Percentiles rank a stretch among this genome's conserved stretches.
phyloP scores from a whole-genome alignment of 2,888 invertebrate species.

The Galeruca laticollis region DNA sequence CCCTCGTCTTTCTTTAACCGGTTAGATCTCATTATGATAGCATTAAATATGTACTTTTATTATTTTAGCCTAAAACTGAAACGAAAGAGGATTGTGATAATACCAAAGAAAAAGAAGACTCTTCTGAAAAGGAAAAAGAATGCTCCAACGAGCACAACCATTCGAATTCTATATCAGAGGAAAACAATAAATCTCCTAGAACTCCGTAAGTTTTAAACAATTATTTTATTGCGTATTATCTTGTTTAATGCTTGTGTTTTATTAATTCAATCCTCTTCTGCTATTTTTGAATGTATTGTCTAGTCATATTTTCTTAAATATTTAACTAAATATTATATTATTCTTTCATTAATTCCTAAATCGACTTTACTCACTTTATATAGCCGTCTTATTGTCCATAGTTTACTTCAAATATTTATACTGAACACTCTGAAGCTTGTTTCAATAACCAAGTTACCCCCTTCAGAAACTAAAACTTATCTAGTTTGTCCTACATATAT shows the following conservation, averaged over 20 bases:
- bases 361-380: too few species aligned
- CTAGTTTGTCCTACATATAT: too few species aligned
- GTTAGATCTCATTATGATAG: neutral
- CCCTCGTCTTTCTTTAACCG: too few species aligned
- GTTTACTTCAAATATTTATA: too few species aligned
- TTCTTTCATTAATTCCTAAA: too few species aligned
- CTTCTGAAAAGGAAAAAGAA: slow-evolving; percentile 63
- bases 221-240: neutral
- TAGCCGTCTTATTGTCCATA: too few species aligned
- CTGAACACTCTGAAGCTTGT: too few species aligned
- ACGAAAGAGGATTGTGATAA: slow-evolving; percentile 63
- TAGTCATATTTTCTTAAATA: slow-evolving; percentile 5
- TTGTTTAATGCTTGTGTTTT: too few species aligned
- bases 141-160: slow-evolving; percentile 53
- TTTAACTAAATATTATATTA: too few species aligned
- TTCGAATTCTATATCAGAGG: slow-evolving; percentile 60
- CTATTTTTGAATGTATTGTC: neutral
- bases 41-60: neutral
- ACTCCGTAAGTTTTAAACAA: slow-evolving; percentile 72
- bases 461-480: too few species aligned
- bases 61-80: slow-evolving; percentile 58
- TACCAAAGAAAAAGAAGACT: slow-evolving; percentile 65
- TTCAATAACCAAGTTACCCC: too few species aligned
- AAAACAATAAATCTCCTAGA: slow-evolving; percentile 71
- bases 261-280: too few species aligned